Base-by-base conservation (phyloP, 2,888 invertebrate species). In the Ferdinandea cuprea region DNA sequence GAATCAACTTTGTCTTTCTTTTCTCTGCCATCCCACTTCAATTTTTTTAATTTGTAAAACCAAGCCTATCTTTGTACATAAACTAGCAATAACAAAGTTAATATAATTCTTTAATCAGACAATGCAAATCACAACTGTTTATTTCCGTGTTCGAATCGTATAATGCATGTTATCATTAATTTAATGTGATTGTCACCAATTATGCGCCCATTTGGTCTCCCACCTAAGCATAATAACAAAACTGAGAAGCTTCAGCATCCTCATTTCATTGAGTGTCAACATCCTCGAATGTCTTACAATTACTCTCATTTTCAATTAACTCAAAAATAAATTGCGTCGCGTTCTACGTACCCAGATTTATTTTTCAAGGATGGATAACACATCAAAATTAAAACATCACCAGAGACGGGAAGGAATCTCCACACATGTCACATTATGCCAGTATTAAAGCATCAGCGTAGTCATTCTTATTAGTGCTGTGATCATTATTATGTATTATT, bases 211-310 rank as follows among this genome's bases (percentile, higher is more conserved):
- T 69, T 63, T 61, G 13, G 54, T n/a, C 40, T 37, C n/a, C 44
- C 42, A 21, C 42, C 9, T 17, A 56, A 58, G 58, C 15, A 48
- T 61, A 69, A 54, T 44, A 54, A 37, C 54, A 32, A 28, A 56
- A 76, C 11, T 44, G 35, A 65, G 32, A 37, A 56, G 56, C 66
- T 71, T 58, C 40, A 42, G 77, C 40, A 78, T 83, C 78, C 83
- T 83, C 68, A 83, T 83, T 78, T 78, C 78, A 73, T 83, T 73
- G 72, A 83, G 78, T 73, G 61, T 68, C 78, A 83, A 83, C 83
- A 83, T 83, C 83, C 83, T 83, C 83, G 48, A 83, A 56, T 74
- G 30, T 78, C 65, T 74, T 74, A 44, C 78, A 73, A 56, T 83
- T 78, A 83, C 61, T 78, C 83, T 73, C 72, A 63, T 78, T 72